A percentile compares a stretch with the other conserved stretches of the same genome.
phyloP scores from a whole-genome alignment of 2,797 vertebrate species.

The Hypotaenidia okinawae region DNA sequence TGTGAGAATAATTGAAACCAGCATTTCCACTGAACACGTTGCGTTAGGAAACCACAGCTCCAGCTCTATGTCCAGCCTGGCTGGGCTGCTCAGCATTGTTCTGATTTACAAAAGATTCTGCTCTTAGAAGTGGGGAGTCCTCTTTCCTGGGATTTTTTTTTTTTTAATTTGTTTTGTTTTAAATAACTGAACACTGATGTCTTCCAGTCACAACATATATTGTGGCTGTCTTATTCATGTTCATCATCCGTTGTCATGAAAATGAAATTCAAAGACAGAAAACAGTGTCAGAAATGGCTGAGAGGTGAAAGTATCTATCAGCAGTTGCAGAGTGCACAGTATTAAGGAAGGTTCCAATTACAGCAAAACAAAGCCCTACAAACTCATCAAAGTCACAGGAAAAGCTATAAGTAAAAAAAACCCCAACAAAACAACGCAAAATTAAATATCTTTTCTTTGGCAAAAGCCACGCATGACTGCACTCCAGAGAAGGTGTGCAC shows the following conservation, averaged over 20 bases:
- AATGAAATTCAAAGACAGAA: neutral
- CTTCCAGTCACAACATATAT: neutral
- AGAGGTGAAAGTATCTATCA: neutral
- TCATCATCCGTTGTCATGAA: neutral
- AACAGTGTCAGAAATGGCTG: neutral
- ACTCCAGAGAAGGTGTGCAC: neutral
- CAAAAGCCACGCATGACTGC: neutral
- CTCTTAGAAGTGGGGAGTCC: neutral
- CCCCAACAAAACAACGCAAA: neutral
- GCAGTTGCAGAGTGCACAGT: neutral
- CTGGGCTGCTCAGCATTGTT: neutral
- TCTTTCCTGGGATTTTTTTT: neutral
- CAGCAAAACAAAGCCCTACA: neutral
- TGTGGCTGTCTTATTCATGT: neutral
- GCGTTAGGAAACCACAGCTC: neutral
- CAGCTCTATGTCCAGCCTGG: neutral
- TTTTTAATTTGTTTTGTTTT: neutral
- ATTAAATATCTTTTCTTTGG: neutral
- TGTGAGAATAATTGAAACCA: constrained; percentile 32
- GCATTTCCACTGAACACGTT: neutral
- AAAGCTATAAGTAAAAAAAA: neutral
- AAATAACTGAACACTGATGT: neutral
- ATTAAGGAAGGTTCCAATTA: neutral
- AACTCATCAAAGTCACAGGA: neutral
- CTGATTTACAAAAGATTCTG: neutral